Conservation (phyloP, 2,888 invertebrate species). For the Platycheirus albimanus region DNA sequence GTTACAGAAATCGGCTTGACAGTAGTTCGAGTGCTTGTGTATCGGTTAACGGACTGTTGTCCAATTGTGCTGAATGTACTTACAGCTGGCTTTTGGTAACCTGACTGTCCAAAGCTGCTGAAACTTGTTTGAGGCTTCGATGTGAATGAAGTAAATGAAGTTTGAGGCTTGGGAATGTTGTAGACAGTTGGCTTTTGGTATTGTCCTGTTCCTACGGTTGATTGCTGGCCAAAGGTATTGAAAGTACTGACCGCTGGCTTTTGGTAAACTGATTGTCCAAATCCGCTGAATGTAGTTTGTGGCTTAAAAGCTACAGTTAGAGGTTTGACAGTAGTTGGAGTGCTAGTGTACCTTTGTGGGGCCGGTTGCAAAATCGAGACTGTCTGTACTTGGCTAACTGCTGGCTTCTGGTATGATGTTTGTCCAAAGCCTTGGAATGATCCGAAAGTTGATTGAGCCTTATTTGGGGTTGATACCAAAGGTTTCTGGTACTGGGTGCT, state of each 20-base stretch:
- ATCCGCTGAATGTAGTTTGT: slow-evolving; percentile 1
- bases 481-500: slow-evolving; percentile 27
- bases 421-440: slow-evolving; percentile 1
- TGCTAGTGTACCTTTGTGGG: background rate
- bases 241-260: slow-evolving; percentile 28
- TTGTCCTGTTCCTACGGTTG: background rate
- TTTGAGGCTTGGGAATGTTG: background rate
- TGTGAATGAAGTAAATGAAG: background rate
- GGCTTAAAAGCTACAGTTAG: background rate
- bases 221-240: background rate
- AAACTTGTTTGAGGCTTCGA: background rate
- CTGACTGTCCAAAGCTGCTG: background rate
- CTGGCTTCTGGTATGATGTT: slow-evolving; percentile 10
- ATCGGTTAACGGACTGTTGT: no score
- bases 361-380: background rate
- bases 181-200: background rate
- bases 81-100: slow-evolving; percentile 7
- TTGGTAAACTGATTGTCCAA: slow-evolving; percentile 24
- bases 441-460: slow-evolving; percentile 18
- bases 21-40: background rate
- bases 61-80: background rate
- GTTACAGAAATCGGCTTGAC: background rate
- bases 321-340: background rate
- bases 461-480: background rate
- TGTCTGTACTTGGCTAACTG: background rate